Conservation (phyloP, 2,797 vertebrate genomes). For the Tauraco hartlaubi region DNA sequence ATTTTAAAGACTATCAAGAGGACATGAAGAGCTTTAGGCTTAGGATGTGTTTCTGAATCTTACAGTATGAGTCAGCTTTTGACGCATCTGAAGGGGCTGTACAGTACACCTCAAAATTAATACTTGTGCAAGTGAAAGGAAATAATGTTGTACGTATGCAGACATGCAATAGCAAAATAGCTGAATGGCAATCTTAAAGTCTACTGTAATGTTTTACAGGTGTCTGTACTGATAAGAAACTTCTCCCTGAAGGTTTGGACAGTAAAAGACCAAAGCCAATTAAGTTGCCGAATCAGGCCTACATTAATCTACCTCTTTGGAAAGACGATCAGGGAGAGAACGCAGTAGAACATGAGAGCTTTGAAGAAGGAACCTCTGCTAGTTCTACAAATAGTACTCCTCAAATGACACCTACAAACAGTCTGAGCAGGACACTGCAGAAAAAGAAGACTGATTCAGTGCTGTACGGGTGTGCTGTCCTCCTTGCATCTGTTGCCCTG, state of each 20-base stretch:
- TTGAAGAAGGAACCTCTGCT: slow-evolving; percentile 84
- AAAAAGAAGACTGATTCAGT: slow-evolving; percentile 87
- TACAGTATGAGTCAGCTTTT: background rate
- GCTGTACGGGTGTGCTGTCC: slow-evolving; percentile 86
- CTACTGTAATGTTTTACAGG: slow-evolving; percentile 57
- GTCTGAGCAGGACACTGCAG: slow-evolving; percentile 81
- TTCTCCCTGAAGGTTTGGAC: slow-evolving; percentile 82
- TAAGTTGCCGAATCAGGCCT: slow-evolving; percentile 91
- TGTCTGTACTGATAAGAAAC: slow-evolving; percentile 82
- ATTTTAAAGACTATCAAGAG: background rate
- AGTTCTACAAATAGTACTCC: slow-evolving; percentile 85
- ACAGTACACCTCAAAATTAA: background rate
- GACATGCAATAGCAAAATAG: background rate
- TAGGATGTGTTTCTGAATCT: background rate
- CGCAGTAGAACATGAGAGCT: slow-evolving; percentile 70
- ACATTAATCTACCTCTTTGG: slow-evolving; percentile 93
- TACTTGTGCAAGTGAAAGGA: background rate
- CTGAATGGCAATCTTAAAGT: background rate
- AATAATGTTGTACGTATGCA: background rate
- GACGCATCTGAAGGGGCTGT: background rate
- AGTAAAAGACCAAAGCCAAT: slow-evolving; percentile 92
- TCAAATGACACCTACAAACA: slow-evolving; percentile 88
- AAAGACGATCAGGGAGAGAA: slow-evolving; percentile 88
- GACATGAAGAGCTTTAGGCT: background rate
- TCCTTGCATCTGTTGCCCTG: slow-evolving; percentile 91